These are phyloP conservation scores for Chalcis sispes DNA, from an alignment of 2,888 invertebrate species.

Conservation along the genomic window DNA sequence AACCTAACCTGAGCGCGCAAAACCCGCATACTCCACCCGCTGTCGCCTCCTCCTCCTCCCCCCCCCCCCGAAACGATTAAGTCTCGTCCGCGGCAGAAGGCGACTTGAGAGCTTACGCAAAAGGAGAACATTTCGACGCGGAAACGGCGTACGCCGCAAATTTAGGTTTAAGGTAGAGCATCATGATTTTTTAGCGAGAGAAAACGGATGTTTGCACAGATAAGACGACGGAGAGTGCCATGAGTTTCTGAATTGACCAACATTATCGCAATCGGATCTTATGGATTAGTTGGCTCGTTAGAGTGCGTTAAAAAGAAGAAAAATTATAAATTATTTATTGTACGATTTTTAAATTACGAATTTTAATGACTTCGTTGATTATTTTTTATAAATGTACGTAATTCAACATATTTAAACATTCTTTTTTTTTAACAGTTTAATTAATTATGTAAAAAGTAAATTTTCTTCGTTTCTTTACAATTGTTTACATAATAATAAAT, in stretches of 20 bases:
- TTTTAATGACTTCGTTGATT: too few species aligned
- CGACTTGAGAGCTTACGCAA: background rate
- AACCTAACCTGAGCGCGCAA: slow-evolving; percentile 70
- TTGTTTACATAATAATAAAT: too few species aligned
- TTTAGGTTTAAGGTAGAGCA: background rate
- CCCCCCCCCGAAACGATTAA: slow-evolving; percentile 61
- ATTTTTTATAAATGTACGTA: too few species aligned
- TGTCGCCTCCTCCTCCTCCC: background rate
- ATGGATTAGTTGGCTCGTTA: slow-evolving; percentile 69
- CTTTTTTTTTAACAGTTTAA: too few species aligned
- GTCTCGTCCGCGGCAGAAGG: slow-evolving; percentile 61
- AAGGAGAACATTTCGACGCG: background rate
- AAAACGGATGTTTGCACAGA: too few species aligned
- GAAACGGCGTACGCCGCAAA: background rate
- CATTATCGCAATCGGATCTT: slow-evolving; percentile 62
- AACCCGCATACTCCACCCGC: background rate
- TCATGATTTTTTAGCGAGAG: background rate
- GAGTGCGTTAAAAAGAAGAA: too few species aligned
- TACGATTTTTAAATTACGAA: too few species aligned
- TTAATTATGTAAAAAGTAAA: too few species aligned
- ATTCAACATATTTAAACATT: too few species aligned
- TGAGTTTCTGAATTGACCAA: slow-evolving; percentile 61
- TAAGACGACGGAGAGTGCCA: too few species aligned
- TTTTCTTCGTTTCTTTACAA: too few species aligned
- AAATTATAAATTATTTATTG: too few species aligned